Evolutionary conservation across 1,140 invertebrate species (phyloP), one percentile per base, ranked within the genome.

Genomic region (Mamestra configurata): DNA sequence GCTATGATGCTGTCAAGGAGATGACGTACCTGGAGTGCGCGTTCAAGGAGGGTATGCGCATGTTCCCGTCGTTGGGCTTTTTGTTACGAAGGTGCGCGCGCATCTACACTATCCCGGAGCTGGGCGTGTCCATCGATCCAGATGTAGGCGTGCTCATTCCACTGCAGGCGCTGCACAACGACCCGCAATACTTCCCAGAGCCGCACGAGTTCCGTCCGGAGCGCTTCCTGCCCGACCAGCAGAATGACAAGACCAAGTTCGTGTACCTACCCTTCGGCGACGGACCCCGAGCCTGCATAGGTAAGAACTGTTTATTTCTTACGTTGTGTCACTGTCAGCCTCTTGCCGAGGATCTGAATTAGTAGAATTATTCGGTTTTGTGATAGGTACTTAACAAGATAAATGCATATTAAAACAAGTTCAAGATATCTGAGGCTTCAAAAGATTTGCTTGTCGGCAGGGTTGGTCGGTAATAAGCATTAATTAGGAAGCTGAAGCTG

Each of bases 201-300:
- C 96, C 96, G 0, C 85, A 94, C 11, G 84, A 87, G 22, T 97
- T 96, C 79, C 88, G 95, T 64, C 96, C 96, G 0, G 96, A 96
- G 75, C 82, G 96, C 57, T 97, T 96, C 70, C 77, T 81, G 15
- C 89, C 92, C 0, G 92, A 95, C 40, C 85, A 90, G 46, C 46
- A 88, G 0, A 79, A 85, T 46, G 80, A 80, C 7, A 86, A 95
- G 7, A 86, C 95, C 79, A 95, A 88, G n/a, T 96, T 94, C 53
- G 84, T 84, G 4, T 92, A 90, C 59, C 75, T 92, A 35, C 90
- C 90, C 0, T 92, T 92, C 64, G 90, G 90, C 7, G 83, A 82
- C 0, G 90, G 90, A 27, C 90, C 90, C 7, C 88, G 90, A 0
- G 84, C 84, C 37, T 92, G 90, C 43, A 87, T 92, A 11, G 90